These are phyloP conservation scores for Serranus cabrilla DNA, from an alignment of 2,797 vertebrate species.

Conservation along the genomic window DNA sequence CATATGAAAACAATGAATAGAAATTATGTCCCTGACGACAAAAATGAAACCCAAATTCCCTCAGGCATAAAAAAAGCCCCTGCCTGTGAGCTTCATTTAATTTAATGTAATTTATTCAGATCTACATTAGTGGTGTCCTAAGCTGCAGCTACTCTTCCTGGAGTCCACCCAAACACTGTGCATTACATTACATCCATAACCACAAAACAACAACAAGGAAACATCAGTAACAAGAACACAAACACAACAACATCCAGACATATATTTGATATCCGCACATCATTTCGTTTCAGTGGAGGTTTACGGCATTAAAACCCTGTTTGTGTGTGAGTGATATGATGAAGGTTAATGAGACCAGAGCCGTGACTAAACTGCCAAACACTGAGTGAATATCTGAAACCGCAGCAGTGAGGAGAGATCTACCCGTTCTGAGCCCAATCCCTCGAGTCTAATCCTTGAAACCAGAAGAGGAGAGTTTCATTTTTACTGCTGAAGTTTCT, in stretches of 20 bases:
- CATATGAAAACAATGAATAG: neutral
- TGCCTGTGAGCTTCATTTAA: too few relatives aligned
- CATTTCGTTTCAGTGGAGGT: neutral
- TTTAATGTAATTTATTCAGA: too few relatives aligned
- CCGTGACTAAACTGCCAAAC: conserved; percentile 31
- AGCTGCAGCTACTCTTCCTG: too few relatives aligned
- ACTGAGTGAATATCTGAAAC: neutral
- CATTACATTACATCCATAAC: too few relatives aligned
- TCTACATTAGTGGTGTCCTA: too few relatives aligned
- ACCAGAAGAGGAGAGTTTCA: conserved; percentile 23
- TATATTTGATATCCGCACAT: conserved; percentile 3
- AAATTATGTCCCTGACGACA: neutral
- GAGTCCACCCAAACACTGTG: too few relatives aligned
- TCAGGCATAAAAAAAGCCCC: neutral
- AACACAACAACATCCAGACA: too few relatives aligned
- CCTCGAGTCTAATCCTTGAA: conserved; percentile 21
- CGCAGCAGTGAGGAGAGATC: neutral
- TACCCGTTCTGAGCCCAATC: neutral
- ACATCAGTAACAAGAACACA: too few relatives aligned
- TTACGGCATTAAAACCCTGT: neutral
- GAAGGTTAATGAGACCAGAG: conserved; percentile 21
- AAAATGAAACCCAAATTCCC: neutral
- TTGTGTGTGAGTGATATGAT: conserved; percentile 18
- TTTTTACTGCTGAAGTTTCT: conserved; percentile 31
- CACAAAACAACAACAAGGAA: too few relatives aligned